Conservation (phyloP, 1,140 invertebrate genomes). For the Lepidurus couesii region DNA sequence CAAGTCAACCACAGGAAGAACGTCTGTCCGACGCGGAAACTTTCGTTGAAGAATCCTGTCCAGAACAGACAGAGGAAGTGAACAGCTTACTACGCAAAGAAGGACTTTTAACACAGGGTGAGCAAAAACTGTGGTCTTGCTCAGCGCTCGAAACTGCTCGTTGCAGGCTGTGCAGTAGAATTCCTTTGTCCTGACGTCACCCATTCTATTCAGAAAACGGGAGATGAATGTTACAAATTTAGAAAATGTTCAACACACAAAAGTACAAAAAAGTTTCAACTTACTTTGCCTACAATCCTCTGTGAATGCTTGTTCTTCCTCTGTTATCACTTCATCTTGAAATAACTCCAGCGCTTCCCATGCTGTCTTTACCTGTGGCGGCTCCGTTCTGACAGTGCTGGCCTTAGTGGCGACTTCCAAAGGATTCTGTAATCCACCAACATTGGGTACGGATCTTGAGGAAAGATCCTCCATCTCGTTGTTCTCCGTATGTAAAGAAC, state of each 20-base stretch:
- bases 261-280: too few species aligned
- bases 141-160: constrained; percentile 18
- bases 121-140: constrained; percentile 52
- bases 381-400: background rate
- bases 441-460: too few species aligned
- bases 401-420: too few species aligned
- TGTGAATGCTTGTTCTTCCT: background rate
- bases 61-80: too few species aligned
- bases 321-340: background rate
- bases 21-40: too few species aligned
- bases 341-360: background rate
- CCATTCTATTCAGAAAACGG: background rate
- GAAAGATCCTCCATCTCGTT: too few species aligned
- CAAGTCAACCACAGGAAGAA: too few species aligned
- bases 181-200: background rate
- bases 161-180: background rate
- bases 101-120: constrained; percentile 72
- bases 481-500: too few species aligned
- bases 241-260: background rate
- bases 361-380: background rate
- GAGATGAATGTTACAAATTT: background rate
- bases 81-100: constrained; percentile 57
- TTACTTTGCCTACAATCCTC: background rate
- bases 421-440: too few species aligned
- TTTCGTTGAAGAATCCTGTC: too few species aligned